Evolutionary conservation across 2,113 vertebrate species (phyloP).

Genomic region (Dasyurus viverrinus): DNA sequence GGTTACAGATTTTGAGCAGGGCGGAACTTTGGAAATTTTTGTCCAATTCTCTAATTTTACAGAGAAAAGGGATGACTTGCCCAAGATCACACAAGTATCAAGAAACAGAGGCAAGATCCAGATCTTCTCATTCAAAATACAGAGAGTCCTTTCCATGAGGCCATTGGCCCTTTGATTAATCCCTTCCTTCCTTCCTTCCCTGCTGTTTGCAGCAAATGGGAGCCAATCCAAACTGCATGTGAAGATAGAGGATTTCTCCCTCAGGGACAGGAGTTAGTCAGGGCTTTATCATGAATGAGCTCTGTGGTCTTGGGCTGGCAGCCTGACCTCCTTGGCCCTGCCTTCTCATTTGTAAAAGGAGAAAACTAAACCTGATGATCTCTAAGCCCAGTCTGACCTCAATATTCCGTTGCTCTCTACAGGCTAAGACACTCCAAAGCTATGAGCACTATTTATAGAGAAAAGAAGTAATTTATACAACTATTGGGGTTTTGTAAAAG

Average conservation of each 20-base stretch:
- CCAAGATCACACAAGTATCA: not conserved
- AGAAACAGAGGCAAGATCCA: not conserved
- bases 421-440: not conserved
- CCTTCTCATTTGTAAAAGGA: not conserved
- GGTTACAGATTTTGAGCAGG: not conserved
- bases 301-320: not conserved
- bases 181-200: not conserved
- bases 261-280: not conserved
- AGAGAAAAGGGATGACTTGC: not conserved
- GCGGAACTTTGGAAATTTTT: not conserved
- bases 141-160: not conserved
- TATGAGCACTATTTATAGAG: not conserved
- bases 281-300: not conserved
- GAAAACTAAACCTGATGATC: not conserved
- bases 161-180: not conserved
- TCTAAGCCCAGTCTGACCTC: not conserved
- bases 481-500: not conserved
- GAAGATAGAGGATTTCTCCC: not conserved
- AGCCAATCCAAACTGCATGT: not conserved
- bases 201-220: not conserved
- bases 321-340: not conserved
- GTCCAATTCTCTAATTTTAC: not conserved
- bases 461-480: not conserved
- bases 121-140: not conserved
- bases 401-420: not conserved